Evolutionary conservation across 2,888 invertebrate species (phyloP), one percentile per base, ranked within the genome.

Genomic region (Zhuqinia jingwanae): DNA sequence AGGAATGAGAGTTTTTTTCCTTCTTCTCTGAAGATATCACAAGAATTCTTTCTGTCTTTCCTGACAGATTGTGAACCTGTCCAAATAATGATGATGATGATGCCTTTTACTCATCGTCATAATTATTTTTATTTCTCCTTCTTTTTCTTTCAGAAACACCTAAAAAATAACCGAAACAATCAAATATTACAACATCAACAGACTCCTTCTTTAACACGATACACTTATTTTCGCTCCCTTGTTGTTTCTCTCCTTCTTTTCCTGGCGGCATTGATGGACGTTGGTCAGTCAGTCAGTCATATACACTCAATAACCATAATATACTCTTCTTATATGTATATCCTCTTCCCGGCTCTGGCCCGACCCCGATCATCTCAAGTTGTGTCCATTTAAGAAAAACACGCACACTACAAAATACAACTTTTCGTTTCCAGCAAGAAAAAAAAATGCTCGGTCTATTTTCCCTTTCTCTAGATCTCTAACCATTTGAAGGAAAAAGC

Each of bases 181-280:
- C 75, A 75, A n/a, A 75, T 75, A 75, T 75, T 30, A 56, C 53
- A 75, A 50, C 75, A 75, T 56, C 65, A 65, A 36, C 77, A 47
- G n/a, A 56, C 75, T 36, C 30, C 30, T 11, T 13, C 56, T 63
- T 68, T 75, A 20, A 5, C n/a, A 20, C 22, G 45, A 6, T 22
- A 27, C 22, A 15, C 47, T 45, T 45, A 11, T 42, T 11, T 68
- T 45, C 5, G 3, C 36, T 6, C 36, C 36, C 36, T 36, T 36
- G 36, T 36, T 36, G n/a, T n/a, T 13, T 30, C 56, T 36, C 56
- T 36, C 27, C 30, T 65, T 15, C 13, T 27, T 68, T 20, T 20
- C 50, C 83, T 76, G 83, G 83, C 84, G 77, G 84, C 84, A 77
- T 68, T 77, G 77, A 84, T 77, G 84, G 77, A 84, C 83, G 77